Evolutionary conservation across 2,797 vertebrate genomes (phyloP), one percentile per base, ranked within the genome.

Genomic region (Mastacembelus armatus): DNA sequence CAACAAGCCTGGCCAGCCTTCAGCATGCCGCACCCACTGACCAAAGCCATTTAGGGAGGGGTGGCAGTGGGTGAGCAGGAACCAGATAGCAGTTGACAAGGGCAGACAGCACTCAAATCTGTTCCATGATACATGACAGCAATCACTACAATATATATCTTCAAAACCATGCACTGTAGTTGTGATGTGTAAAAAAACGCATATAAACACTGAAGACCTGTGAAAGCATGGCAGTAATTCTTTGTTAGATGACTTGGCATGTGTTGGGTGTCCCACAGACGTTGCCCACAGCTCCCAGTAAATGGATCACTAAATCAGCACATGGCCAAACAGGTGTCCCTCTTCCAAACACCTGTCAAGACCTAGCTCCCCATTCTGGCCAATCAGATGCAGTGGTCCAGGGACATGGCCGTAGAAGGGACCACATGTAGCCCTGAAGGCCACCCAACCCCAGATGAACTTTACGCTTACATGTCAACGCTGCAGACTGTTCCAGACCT

Each of bases 291-390:
- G 91, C 84, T 92, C 83, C 75, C 67, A 86, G 88, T 92, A 93
- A 94, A 94, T 85, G 90, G 92, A 93, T 93, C 92, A 92, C 88
- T 90, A 90, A 91, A 91, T 88, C 90, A 93, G 89, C 92, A 94
- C 92, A 94, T 92, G 91, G 93, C 90, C 85, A 85, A 93, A 92
- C 92, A 94, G 92, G 92, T 94, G 93, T 89, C 88, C 65, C 68
- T 89, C 84, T 92, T 86, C 88, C 86, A 74, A 91, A 90, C 91
- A 93, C 92, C 92, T 93, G 93, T 92, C 91, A 91, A 77, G 81
- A 84, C 81, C 87, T 82, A 74, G 76, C 74, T 82, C 68, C 66
- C 77, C 58, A 51, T 33, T 14, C 69, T 38, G 74, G 80, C 92
- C 92, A 92, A 92, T 92, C 91, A 86, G 84, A 67, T 43, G 70